These are phyloP conservation scores for Luffia ferchaultella DNA, from an alignment of 2,888 invertebrate species.

Conservation along the genomic window DNA sequence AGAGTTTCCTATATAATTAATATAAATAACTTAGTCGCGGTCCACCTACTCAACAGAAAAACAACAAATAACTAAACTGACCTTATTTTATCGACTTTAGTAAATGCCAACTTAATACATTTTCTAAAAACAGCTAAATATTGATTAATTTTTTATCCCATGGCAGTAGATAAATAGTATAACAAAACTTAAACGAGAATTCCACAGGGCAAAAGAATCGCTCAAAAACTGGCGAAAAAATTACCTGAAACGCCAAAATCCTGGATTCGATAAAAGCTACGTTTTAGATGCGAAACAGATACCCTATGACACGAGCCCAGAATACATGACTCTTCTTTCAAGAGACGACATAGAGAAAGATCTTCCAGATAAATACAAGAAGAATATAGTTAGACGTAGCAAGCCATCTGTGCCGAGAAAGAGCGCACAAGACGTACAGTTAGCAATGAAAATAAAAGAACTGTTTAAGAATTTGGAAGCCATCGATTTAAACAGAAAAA, in stretches of 20 bases:
- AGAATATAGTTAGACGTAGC: conserved; percentile 17
- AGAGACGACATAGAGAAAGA: conserved; percentile 56
- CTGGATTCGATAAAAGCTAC: conserved; percentile 21
- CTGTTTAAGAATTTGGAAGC: conserved; percentile 48
- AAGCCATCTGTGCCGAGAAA: conserved; percentile 40
- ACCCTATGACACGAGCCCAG: conserved; percentile 66
- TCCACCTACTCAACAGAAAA: too few relatives aligned
- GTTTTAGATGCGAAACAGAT: conserved; percentile 27
- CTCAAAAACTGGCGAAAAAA: conserved; percentile 62
- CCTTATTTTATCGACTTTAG: too few relatives aligned
- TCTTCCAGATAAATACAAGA: conserved; percentile 48
- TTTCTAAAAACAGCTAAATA: too few relatives aligned
- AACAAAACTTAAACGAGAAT: too few relatives aligned
- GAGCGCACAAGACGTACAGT: conserved; percentile 36
- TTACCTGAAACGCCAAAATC: conserved; percentile 31
- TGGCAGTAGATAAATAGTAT: too few relatives aligned
- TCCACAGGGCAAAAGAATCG: conserved; percentile 40
- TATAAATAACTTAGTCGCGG: too few relatives aligned
- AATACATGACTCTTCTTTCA: conserved; percentile 58
- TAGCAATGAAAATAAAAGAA: conserved; percentile 51
- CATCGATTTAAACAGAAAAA: conserved; percentile 36
- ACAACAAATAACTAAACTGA: too few relatives aligned
- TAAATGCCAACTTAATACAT: too few relatives aligned
- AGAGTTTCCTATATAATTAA: too few relatives aligned
- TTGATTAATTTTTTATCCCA: too few relatives aligned